phyloP scores from a whole-genome alignment of 2,797 vertebrate genomes.

The Ataeniobius toweri region DNA sequence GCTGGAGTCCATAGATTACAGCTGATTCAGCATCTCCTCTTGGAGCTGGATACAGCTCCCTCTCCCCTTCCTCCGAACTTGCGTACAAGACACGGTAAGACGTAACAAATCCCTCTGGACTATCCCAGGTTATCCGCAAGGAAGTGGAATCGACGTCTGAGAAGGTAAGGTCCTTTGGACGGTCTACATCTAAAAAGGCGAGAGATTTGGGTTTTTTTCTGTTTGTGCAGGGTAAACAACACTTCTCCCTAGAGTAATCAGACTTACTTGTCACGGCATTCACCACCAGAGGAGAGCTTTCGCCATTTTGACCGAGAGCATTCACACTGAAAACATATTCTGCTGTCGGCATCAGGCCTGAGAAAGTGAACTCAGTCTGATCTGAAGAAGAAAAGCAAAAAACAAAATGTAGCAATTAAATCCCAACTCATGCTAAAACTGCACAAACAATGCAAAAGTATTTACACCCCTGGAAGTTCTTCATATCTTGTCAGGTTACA shows the following conservation, averaged over 20 bases:
- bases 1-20: conserved; percentile 89
- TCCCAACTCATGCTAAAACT: not conserved
- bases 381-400: conserved; percentile 74
- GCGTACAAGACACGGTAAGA: conserved; percentile 92
- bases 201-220: not conserved
- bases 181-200: conserved; percentile 86
- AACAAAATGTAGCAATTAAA: not conserved
- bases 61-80: conserved; percentile 92
- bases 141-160: conserved; percentile 93
- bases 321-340: conserved; percentile 91
- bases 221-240: not conserved
- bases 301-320: conserved; percentile 87
- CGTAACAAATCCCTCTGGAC: conserved; percentile 93
- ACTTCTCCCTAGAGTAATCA: not conserved
- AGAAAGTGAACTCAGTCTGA: conserved; percentile 93
- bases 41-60: conserved; percentile 90
- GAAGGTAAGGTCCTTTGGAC: conserved; percentile 94
- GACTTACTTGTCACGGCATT: conserved; percentile 84
- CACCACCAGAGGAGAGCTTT: conserved; percentile 89
- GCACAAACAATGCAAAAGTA: not conserved
- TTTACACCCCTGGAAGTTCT: not conserved
- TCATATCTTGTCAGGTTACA: not conserved
- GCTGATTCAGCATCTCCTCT: conserved; percentile 89
- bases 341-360: conserved; percentile 91
- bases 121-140: conserved; percentile 95